Evolutionary conservation across 2,797 vertebrate genomes (phyloP), one percentile per base, ranked within the genome.

Genomic region (Anas georgica): DNA sequence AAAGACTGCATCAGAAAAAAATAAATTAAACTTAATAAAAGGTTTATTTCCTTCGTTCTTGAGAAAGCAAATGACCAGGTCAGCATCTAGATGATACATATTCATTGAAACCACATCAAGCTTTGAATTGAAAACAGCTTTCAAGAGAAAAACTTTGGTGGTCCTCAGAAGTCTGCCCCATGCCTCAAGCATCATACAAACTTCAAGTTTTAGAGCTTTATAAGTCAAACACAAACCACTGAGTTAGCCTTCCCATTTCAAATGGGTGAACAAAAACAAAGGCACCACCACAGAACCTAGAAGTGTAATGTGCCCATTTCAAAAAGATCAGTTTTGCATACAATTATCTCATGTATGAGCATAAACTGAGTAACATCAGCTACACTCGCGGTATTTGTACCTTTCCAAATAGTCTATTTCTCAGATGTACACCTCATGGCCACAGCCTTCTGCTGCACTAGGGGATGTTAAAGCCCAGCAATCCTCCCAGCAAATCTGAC

Each of bases 1-100:
- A 86, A 89, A 83, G 62, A 85, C 7, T n/a, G 31, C 20, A 77
- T 54, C 56, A 83, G 54, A 83, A 18, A 85, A 93, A 88, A 35
- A 46, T 18, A 89, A 78, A 58, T 35, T 55, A 62, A 50, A 54
- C 22, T 21, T 25, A 85, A 50, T 16, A 52, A 50, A 81, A 78
- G 25, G 35, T 58, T 74, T 64, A 9, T 66, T 80, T 39, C 67
- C 26, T 72, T 91, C 12, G 48, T 74, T 80, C 64, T 54, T 75
- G 35, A 78, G 56, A 78, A 94, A 70, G 9, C 17, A 58, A 48
- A 45, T 37, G 7, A 46, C 26, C 33, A 12, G 3, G 11, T 29
- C 28, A 54, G 29, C 60, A 54, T 31, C 55, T 69, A 52, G 28
- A 78, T n/a, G 11, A 48, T 58, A 59, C 21, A 12, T 14, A 64